Evolutionary conservation across 2,113 vertebrate genomes (phyloP).

Genomic region (Labeo rohita): DNA sequence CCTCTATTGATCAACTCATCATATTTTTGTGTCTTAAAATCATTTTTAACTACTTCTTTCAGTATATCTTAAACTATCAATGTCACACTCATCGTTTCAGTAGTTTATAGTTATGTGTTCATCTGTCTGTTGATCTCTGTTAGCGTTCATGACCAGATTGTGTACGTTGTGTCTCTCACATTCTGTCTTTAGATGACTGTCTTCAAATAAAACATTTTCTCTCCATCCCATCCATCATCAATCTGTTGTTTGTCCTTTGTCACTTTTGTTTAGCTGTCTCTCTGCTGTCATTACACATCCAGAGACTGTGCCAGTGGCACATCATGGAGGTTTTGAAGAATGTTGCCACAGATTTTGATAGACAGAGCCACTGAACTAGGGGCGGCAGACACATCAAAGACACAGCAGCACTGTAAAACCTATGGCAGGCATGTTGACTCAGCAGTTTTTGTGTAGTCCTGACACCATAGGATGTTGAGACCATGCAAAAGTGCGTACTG

Average conservation of each 20-base stretch:
- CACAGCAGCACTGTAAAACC: background rate
- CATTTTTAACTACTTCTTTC: background rate
- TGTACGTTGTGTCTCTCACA: background rate
- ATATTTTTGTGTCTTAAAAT: background rate
- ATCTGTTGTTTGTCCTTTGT: conserved; percentile 68
- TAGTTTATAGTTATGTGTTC: background rate
- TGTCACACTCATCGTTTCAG: conserved; percentile 36
- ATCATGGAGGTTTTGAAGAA: conserved; percentile 20
- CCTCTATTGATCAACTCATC: background rate
- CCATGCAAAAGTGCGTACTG: conserved; percentile 1
- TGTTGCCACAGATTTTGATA: conserved; percentile 20
- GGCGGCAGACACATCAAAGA: conserved; percentile 1
- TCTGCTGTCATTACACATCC: conserved; percentile 4
- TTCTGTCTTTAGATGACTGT: conserved; percentile 39
- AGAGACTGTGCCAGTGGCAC: conserved; percentile 8
- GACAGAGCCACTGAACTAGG: conserved; percentile 33
- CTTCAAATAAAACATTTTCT: conserved; percentile 69
- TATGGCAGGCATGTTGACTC: conserved; percentile 19
- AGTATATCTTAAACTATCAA: background rate
- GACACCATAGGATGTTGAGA: background rate
- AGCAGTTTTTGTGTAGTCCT: conserved; percentile 16
- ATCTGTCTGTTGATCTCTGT: conserved; percentile 56
- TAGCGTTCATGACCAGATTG: conserved; percentile 11
- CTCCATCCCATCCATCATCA: conserved; percentile 58
- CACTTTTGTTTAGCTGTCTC: conserved; percentile 35